Base-by-base conservation (phyloP, 2,113 vertebrate species). In the Perca schrenkii region DNA sequence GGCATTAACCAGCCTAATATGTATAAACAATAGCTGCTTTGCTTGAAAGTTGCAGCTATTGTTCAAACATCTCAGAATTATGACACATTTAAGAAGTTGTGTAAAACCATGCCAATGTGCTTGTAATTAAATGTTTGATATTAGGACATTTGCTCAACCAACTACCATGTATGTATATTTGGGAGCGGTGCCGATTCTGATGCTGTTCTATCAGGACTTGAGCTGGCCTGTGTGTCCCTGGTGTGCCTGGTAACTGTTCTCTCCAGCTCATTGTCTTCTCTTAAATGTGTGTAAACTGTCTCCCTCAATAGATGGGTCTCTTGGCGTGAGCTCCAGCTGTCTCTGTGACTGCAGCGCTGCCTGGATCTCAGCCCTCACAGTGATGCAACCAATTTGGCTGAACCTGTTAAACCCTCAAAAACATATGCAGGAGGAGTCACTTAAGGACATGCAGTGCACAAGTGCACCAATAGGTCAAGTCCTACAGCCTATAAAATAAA, bases 341-440 rank as follows among this genome's bases (percentile, higher is more conserved):
- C 80, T 89, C 67, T 67, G 77, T 83, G 74, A 80, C 81, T 80
- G 77, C 47, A 74, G 77, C 34, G 6, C 80, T 82, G 67, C 72
- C 77, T 88, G 85, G 91, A 86, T 76, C 50, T 36, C 65, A 76
- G 78, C 79, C 86, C 40, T 72, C 58, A 10, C 71, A 77, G 79
- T 92, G 86, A 92, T 90, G 83, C 89, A 91, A 86, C 69, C 65
- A 49, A 46, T 93, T 91, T 92, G 89, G 82, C 78, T 90, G 86
- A 94, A 92, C 89, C 80, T 85, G 74, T 80, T 92, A 69, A 88
- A 91, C 87, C 56, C 81, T 62, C 25, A 54, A 65, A 62, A 67
- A 73, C 89, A 88, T 77, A 79, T 79, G 77, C 84, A 47, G n/a
- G 56, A 87, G 65, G 64, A 88, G 82, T 92, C 83, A 73, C 61